Evolutionary conservation across 2,113 vertebrate species (phyloP).

Genomic region (Myanophis thanlyinensis): DNA sequence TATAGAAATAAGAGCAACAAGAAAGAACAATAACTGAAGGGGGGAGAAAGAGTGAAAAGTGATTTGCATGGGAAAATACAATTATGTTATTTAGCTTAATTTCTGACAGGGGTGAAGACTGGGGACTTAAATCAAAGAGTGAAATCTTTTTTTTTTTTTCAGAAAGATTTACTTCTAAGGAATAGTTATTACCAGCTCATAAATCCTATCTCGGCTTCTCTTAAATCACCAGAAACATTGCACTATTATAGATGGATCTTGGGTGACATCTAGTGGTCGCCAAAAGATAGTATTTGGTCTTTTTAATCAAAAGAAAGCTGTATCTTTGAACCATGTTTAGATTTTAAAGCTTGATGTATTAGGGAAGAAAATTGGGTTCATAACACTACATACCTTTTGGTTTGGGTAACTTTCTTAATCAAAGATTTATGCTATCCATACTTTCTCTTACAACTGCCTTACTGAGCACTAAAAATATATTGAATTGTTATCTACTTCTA

Average conservation of each 20-base stretch:
- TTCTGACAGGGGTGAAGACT: not conserved
- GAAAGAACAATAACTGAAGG: not conserved
- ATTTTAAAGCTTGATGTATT: not conserved
- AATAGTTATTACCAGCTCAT: not conserved
- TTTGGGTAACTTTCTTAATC: not conserved
- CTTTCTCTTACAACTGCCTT: not conserved
- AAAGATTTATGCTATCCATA: not conserved
- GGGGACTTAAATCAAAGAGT: not conserved
- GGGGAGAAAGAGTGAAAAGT: not conserved
- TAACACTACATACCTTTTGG: not conserved
- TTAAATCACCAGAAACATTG: not conserved
- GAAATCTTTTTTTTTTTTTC: not conserved
- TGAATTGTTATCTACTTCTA: not conserved
- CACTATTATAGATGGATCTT: not conserved
- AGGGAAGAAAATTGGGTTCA: not conserved
- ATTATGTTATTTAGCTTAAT: not conserved
- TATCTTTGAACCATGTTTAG: not conserved
- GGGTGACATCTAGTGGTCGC: slow-evolving; percentile 10
- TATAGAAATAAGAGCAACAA: not conserved
- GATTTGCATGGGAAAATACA: not conserved
- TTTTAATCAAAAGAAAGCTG: not conserved
- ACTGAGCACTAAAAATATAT: not conserved
- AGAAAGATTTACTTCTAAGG: not conserved
- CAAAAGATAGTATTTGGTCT: not conserved
- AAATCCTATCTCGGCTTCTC: not conserved